These are phyloP conservation scores for Leptonema lineaticorne DNA, from an alignment of 1,140 invertebrate genomes.

Conservation along the genomic window DNA sequence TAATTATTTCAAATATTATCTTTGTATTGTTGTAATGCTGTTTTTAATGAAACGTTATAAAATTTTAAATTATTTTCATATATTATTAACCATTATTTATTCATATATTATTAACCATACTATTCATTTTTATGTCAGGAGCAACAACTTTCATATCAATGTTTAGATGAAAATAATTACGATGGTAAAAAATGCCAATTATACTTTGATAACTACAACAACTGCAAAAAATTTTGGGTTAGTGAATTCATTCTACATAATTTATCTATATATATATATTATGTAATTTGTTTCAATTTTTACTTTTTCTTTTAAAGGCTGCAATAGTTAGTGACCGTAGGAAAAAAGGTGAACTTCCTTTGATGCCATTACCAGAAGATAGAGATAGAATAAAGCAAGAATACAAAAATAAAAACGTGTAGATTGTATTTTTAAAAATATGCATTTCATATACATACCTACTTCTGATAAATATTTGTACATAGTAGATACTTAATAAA, in stretches of 20 bases:
- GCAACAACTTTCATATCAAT: slow-evolving; percentile 61
- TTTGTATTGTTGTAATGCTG: too few relatives aligned
- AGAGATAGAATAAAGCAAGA: slow-evolving; percentile 55
- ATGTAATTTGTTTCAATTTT: neutral
- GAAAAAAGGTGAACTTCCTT: slow-evolving; percentile 52
- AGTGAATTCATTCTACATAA: slow-evolving; percentile 28
- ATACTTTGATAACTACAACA: slow-evolving; percentile 66
- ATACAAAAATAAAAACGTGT: neutral
- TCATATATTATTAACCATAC: neutral
- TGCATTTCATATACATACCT: too few relatives aligned
- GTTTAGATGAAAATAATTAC: slow-evolving; percentile 61
- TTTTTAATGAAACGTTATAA: too few relatives aligned
- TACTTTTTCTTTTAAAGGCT: slow-evolving; percentile 46
- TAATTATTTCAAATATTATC: too few relatives aligned
- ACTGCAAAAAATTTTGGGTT: slow-evolving; percentile 65
- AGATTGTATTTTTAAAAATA: too few relatives aligned
- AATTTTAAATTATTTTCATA: slow-evolving; percentile 4
- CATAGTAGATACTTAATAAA: too few relatives aligned
- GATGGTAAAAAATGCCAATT: slow-evolving; percentile 61
- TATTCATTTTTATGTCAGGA: slow-evolving; percentile 49
- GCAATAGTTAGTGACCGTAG: slow-evolving; percentile 51
- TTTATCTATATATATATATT: neutral
- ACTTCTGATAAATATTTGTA: too few relatives aligned
- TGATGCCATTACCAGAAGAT: slow-evolving; percentile 55
- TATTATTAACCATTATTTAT: neutral